Evolutionary conservation across 2,113 vertebrate species (phyloP), one percentile per base, ranked within the genome.

Genomic region (Lepidothrix coronata): DNA sequence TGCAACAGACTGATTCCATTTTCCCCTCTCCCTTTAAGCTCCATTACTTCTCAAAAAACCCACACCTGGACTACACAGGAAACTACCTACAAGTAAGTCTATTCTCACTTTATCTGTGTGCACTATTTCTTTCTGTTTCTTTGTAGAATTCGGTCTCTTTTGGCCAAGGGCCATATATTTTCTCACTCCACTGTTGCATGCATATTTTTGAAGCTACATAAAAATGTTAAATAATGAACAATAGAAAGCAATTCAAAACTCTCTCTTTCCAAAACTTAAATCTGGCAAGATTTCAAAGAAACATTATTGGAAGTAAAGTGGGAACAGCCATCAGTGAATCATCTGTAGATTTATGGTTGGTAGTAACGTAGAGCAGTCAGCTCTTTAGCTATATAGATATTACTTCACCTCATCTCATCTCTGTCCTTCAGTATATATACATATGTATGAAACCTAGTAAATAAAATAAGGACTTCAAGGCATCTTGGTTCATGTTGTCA

Each of bases 221-320:
- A 96, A 95, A 90, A 85, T 70, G 43, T 68, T 95, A 73, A 73
- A 72, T 80, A 79, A 65, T 62, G 49, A 77, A 83, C 54, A 92
- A 84, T 17, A 63, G 39, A 62, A 88, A 86, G 23, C 41, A 71
- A 79, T 54, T 83, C 63, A 77, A 59, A 85, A 76, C 5, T 70
- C 2, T 57, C 8, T 51, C 9, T 58, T 58, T 73, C 15, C 49
- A 83, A 74, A 94, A 79, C 37, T 76, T 76, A 57, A 52, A 88
- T 65, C 46, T 96, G 67, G 51, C 31, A 86, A 74, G 51, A 77
- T 80, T 93, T 90, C 88, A 93, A 66, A n/a, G 72, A 88, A 90
- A 86, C 14, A 46, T 90, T 91, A 78, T 88, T 83, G 31, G 63
- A 96, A 90, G 20, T n/a, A 55, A 92, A 82, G 46, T 66, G 61